Percentiles rank a stretch among this genome's conserved stretches.
Conservation (phyloP, 1,140 invertebrate genomes). For the Ips typographus region DNA sequence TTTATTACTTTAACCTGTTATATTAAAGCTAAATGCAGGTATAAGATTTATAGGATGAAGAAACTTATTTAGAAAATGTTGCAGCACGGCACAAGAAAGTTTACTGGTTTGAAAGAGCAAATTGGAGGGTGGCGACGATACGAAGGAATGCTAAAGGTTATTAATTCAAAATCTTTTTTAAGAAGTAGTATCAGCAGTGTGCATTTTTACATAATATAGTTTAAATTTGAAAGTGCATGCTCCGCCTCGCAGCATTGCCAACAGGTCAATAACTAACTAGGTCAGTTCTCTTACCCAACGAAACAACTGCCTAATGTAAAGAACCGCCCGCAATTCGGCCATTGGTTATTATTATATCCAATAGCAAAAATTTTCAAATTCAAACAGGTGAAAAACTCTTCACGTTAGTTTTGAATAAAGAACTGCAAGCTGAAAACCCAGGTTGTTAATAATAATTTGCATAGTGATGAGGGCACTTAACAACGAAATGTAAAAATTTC, state of each 20-base stretch:
- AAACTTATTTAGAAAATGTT: constrained; percentile 26
- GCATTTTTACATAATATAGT: not conserved
- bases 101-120: not conserved
- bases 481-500: not conserved
- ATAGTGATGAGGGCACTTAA: not conserved
- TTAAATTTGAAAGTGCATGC: constrained; percentile 31
- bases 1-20: constrained; percentile 32
- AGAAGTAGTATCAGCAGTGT: not conserved
- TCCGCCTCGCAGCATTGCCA: constrained; percentile 47
- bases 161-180: too few relatives aligned
- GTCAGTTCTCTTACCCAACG: constrained; percentile 49
- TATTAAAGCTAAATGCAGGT: constrained; percentile 30
- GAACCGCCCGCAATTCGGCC: constrained; percentile 46
- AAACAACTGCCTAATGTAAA: constrained; percentile 48
- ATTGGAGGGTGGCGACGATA: not conserved
- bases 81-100: not conserved
- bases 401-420: not conserved
- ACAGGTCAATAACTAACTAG: constrained; percentile 52
- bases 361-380: constrained; percentile 45
- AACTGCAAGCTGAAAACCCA: not conserved
- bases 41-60: constrained; percentile 23
- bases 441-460: not conserved
- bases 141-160: too few relatives aligned
- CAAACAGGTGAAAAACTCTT: not conserved
- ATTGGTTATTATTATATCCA: constrained; percentile 51